Evolutionary conservation across 2,888 invertebrate genomes (phyloP).

Genomic region (Mantis religiosa): DNA sequence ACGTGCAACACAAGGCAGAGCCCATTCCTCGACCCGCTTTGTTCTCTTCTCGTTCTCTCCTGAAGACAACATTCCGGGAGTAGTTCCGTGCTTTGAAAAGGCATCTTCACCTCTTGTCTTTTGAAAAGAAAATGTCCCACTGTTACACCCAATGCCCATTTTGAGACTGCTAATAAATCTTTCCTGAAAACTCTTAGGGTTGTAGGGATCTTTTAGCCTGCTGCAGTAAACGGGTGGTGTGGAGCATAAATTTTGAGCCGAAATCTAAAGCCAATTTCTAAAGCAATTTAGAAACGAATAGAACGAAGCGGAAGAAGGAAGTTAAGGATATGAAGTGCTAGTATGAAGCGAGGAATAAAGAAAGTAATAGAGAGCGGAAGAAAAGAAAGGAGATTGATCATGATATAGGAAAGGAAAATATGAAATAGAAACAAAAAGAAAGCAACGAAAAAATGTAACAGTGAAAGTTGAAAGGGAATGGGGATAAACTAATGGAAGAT

Average conservation of each 20-base stretch:
- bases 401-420: background rate
- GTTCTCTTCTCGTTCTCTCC: background rate
- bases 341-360: background rate
- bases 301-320: background rate
- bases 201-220: background rate
- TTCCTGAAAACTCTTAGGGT: background rate
- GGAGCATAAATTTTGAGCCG: background rate
- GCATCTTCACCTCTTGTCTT: background rate
- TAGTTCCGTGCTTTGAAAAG: background rate
- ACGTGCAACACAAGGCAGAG: background rate
- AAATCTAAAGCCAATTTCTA: background rate
- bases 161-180: background rate
- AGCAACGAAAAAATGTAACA: background rate
- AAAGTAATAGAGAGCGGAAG: background rate
- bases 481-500: background rate
- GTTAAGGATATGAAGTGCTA: no score
- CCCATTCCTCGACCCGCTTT: background rate
- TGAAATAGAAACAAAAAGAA: background rate
- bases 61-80: background rate
- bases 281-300: background rate
- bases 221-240: background rate
- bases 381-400: background rate
- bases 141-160: background rate
- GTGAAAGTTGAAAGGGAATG: background rate
- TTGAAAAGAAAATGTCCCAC: background rate